Evolutionary conservation across 2,888 invertebrate genomes (phyloP).

Genomic region (Rhagonycha lutea): DNA sequence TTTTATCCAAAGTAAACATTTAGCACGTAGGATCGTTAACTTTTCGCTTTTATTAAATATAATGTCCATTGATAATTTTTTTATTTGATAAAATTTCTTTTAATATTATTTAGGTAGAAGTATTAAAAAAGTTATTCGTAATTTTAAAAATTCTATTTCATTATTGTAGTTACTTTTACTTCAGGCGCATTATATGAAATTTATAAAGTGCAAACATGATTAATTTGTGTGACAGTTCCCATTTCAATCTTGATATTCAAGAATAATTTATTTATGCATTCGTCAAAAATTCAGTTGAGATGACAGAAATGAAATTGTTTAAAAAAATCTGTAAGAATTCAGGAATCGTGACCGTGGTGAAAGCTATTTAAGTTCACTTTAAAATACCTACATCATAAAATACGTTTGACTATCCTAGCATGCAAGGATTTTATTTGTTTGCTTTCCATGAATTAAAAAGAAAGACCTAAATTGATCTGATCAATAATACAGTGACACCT

Average conservation of each 20-base stretch:
- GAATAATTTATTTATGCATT: not conserved
- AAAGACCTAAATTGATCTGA: not conserved
- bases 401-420: not conserved
- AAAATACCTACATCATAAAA: not conserved
- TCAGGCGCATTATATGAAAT: not conserved
- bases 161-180: not conserved
- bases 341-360: not conserved
- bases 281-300: not conserved
- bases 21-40: not conserved
- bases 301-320: not conserved
- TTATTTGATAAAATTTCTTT: too few species aligned
- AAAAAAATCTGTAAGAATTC: not conserved
- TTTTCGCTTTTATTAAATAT: not conserved
- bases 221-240: conserved; percentile 4
- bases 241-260: not conserved
- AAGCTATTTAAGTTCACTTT: not conserved
- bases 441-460: not conserved
- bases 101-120: not conserved
- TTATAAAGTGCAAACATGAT: conserved; percentile 3
- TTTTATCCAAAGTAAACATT: not conserved
- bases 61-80: too few species aligned
- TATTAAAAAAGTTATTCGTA: not conserved
- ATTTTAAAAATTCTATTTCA: not conserved
- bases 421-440: not conserved
- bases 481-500: not conserved